Base-by-base conservation (phyloP, 2,797 vertebrate species). In the Meriones psammophilus region DNA sequence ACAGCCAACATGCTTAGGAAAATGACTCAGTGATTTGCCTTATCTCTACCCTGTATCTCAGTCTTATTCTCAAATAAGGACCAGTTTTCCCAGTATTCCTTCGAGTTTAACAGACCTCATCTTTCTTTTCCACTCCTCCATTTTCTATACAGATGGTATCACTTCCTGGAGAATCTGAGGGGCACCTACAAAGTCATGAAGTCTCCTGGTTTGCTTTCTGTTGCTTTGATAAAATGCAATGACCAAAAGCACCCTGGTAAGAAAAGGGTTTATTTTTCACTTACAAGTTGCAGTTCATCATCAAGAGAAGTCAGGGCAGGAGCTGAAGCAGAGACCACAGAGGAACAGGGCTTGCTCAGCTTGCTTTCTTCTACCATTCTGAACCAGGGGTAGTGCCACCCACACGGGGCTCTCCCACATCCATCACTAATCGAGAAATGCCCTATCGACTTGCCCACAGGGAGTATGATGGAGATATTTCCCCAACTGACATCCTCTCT, bases 1-100 rank as follows among this genome's bases (percentile, higher is more conserved):
- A 96, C 76, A 96, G 42, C 89, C 93, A 96, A 95, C 95, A 94
- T 81, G 93, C 94, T 95, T 92, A 93, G 94, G 80, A 94, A 95
- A 97, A 97, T 94, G 91, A 95, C 92, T 93, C 85, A 60, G 62
- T 93, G 71, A 66, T 81, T 95, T 73, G 87, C 60, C 18, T 2
- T 92, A 90, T 85, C 92, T 97, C 80, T 80, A 69, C 14, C 15
- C 74, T 83, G 5, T 89, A 95, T 95, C 88, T 94, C 76, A 89
- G 87, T 60, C 66, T 95, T 76, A 64, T 77, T 95, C 78, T 87
- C 94, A 96, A 92, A 89, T 42, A 96, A 83, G 60, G 46, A 88
- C 91, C 77, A 84, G 91, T 86, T 94, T 94, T 96, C 94, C 96
- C 87, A 92, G 56, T 60, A 87, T 10, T 71, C 60, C 76, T 80